Evolutionary conservation across 2,888 invertebrate genomes (phyloP).

Genomic region (Ernsta delagoae): DNA sequence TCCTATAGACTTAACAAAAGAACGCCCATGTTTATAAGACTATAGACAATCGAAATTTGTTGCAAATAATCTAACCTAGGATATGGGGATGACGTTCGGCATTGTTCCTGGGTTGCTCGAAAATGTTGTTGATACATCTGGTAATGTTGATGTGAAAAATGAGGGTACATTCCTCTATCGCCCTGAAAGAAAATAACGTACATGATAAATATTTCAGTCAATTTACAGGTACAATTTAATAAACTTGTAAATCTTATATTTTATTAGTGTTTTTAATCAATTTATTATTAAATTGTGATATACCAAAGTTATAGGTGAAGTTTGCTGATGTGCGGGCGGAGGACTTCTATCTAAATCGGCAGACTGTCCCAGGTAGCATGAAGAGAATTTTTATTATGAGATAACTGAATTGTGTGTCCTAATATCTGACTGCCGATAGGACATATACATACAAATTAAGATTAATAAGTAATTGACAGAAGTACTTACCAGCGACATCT

Average conservation of each 20-base stretch:
- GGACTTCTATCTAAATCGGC: conserved; percentile 89
- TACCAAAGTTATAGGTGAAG: conserved; percentile 90
- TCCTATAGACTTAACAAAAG: too few relatives aligned
- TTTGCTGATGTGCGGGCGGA: conserved; percentile 94
- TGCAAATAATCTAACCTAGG: conserved; percentile 56
- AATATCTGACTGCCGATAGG: not conserved
- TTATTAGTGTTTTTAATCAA: not conserved
- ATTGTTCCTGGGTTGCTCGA: conserved; percentile 78
- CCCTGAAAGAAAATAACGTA: conserved; percentile 59
- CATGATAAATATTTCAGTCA: not conserved
- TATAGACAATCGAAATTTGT: not conserved
- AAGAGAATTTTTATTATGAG: conserved; percentile 51
- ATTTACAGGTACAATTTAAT: not conserved
- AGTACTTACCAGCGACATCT: conserved; percentile 87
- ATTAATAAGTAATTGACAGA: not conserved
- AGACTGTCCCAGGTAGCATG: conserved; percentile 85
- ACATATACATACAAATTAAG: not conserved
- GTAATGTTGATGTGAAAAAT: conserved; percentile 81
- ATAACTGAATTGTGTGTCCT: conserved; percentile 31
- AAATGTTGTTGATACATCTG: conserved; percentile 82
- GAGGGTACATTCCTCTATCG: conserved; percentile 76
- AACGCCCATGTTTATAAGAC: too few relatives aligned
- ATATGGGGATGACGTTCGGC: conserved; percentile 71
- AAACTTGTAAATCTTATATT: not conserved
- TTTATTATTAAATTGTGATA: conserved; percentile 63